phyloP scores from a whole-genome alignment of 2,888 invertebrate genomes.

The Pocota personata region DNA sequence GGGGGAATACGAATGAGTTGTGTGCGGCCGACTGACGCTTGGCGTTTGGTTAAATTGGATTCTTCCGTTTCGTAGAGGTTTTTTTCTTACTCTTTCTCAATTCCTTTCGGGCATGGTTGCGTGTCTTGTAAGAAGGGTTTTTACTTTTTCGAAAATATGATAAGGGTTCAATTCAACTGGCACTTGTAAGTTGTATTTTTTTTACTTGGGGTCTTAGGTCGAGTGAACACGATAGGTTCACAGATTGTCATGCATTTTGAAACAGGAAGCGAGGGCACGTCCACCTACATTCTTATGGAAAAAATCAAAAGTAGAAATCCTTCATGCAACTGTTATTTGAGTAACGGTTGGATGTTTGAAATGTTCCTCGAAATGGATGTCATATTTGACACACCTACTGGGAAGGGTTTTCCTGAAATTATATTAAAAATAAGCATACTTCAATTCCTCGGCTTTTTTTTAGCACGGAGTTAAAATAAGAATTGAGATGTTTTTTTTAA shows the following conservation, averaged over 20 bases:
- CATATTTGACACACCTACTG: neutral
- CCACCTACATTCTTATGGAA: neutral
- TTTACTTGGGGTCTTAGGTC: constrained; percentile 2
- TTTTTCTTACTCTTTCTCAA: neutral
- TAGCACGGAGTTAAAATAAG: too few relatives aligned
- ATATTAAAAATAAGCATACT: too few relatives aligned
- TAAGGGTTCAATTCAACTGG: constrained; percentile 1
- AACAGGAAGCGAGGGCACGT: constrained; percentile 2
- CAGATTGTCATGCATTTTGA: neutral
- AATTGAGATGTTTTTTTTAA: too few relatives aligned
- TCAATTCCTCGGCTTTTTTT: too few relatives aligned
- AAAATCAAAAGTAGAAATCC: neutral
- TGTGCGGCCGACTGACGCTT: neutral
- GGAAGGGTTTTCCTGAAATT: neutral
- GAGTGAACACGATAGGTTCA: constrained; percentile 19
- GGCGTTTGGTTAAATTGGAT: constrained; percentile 36
- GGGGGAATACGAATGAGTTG: neutral
- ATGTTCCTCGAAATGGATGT: neutral
- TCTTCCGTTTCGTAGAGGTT: constrained; percentile 12
- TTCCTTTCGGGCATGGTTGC: constrained; percentile 2
- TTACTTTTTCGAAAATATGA: neutral
- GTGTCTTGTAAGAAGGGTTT: constrained; percentile 30
- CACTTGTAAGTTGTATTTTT: constrained; percentile 1
- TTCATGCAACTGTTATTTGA: neutral
- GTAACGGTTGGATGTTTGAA: constrained; percentile 1